phyloP scores from a whole-genome alignment of 1,140 invertebrate species.

The Pogonognathellus flavescens region DNA sequence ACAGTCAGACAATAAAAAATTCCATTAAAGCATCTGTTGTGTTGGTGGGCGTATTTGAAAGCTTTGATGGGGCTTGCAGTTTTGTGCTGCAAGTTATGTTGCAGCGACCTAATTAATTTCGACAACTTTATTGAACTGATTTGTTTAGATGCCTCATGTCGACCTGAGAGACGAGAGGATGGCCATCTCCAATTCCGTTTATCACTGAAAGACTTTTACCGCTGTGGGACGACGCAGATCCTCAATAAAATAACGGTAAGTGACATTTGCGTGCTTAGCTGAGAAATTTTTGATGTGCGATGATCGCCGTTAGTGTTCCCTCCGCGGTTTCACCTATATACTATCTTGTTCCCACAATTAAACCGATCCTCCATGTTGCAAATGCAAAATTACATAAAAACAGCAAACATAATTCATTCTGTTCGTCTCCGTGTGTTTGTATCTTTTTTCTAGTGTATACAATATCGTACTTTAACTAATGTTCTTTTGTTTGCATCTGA shows the following conservation, averaged over 20 bases:
- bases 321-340: constrained; percentile 51
- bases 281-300: constrained; percentile 50
- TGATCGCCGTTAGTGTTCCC: constrained; percentile 38
- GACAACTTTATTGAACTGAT: constrained; percentile 42
- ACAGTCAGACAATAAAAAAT: no score
- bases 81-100: background rate
- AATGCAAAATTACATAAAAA: constrained; percentile 32
- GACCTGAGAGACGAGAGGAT: constrained; percentile 64
- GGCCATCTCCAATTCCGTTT: constrained; percentile 68
- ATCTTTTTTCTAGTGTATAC: background rate
- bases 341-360: constrained; percentile 43
- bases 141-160: constrained; percentile 68
- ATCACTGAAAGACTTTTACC: constrained; percentile 69
- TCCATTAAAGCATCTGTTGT: no score
- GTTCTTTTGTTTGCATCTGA: constrained; percentile 13
- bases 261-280: constrained; percentile 42
- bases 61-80: background rate
- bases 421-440: constrained; percentile 2
- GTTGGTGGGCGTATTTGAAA: no score
- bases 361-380: background rate
- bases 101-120: constrained; percentile 3
- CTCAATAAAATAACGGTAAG: constrained; percentile 69
- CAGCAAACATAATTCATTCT: background rate
- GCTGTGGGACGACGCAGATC: constrained; percentile 71
- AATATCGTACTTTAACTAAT: background rate